Conservation (phyloP, 1,140 invertebrate genomes). For the Drosophila erecta region DNA sequence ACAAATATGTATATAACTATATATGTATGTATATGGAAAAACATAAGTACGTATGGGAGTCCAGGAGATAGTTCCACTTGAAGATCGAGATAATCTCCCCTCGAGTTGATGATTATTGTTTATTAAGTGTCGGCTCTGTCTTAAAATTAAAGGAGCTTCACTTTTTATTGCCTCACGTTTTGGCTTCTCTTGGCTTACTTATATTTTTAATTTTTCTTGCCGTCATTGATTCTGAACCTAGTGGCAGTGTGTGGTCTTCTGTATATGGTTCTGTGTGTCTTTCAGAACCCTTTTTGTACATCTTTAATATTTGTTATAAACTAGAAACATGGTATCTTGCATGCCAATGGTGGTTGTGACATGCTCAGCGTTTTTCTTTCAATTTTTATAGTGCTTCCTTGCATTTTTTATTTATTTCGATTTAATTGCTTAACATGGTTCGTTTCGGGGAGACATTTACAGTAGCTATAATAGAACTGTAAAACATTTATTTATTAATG, state of each 20-base stretch:
- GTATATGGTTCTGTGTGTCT: constrained; percentile 5
- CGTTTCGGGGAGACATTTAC: not conserved
- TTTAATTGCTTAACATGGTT: constrained; percentile 15
- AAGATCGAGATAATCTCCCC: constrained; percentile 22
- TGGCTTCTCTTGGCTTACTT: constrained; percentile 13
- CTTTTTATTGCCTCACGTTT: constrained; percentile 74
- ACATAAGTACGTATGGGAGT: constrained; percentile 4
- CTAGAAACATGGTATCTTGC: constrained; percentile 11
- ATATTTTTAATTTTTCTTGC: constrained; percentile 25
- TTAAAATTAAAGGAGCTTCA: constrained; percentile 74
- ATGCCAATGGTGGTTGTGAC: constrained; percentile 14
- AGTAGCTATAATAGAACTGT: not conserved
- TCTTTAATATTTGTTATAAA: constrained; percentile 16
- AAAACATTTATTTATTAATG: no score
- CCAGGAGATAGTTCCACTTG: constrained; percentile 47
- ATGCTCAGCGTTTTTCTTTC: constrained; percentile 10
- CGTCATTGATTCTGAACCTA: constrained; percentile 15
- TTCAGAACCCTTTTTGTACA: constrained; percentile 34
- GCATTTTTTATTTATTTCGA: constrained; percentile 17
- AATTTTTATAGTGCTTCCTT: constrained; percentile 8
- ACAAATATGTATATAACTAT: not conserved
- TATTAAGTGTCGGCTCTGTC: constrained; percentile 75
- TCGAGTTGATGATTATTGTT: constrained; percentile 68
- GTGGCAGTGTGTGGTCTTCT: constrained; percentile 46
- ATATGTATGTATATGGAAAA: constrained; percentile 5